These are phyloP conservation scores for Penelope pileata DNA, from an alignment of 2,113 vertebrate species.

Conservation along the genomic window DNA sequence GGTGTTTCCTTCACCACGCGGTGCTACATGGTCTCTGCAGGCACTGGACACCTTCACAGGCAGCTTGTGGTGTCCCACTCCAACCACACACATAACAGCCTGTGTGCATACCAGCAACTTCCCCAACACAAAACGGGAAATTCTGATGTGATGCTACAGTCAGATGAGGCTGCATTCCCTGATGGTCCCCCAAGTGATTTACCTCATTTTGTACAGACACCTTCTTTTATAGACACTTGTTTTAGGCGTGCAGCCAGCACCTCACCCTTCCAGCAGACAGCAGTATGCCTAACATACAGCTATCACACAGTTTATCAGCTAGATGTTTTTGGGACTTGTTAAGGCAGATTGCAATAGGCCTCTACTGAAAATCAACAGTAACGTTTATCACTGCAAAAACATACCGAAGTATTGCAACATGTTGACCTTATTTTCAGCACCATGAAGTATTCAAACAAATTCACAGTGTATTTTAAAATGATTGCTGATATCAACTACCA, in stretches of 20 bases:
- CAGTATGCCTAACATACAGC: neutral
- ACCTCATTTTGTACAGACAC: neutral
- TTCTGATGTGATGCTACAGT: neutral
- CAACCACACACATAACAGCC: neutral
- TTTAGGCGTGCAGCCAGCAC: neutral
- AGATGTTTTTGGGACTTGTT: neutral
- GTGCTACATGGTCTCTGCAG: neutral
- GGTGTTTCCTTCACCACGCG: neutral
- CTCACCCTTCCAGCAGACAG: neutral
- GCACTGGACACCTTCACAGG: neutral
- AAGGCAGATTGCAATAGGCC: neutral
- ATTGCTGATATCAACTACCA: neutral
- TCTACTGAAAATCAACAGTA: neutral
- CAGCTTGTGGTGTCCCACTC: neutral
- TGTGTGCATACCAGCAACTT: neutral
- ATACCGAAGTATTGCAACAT: neutral
- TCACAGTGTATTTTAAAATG: neutral
- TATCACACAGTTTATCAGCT: neutral
- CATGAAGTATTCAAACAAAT: neutral
- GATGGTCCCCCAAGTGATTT: neutral
- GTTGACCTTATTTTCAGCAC: neutral
- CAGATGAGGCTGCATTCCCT: neutral
- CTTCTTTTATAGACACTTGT: neutral
- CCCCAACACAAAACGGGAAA: neutral
- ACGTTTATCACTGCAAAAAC: neutral